These are phyloP conservation scores for Smithornis capensis DNA, from an alignment of 2,113 vertebrate species.

Conservation along the genomic window DNA sequence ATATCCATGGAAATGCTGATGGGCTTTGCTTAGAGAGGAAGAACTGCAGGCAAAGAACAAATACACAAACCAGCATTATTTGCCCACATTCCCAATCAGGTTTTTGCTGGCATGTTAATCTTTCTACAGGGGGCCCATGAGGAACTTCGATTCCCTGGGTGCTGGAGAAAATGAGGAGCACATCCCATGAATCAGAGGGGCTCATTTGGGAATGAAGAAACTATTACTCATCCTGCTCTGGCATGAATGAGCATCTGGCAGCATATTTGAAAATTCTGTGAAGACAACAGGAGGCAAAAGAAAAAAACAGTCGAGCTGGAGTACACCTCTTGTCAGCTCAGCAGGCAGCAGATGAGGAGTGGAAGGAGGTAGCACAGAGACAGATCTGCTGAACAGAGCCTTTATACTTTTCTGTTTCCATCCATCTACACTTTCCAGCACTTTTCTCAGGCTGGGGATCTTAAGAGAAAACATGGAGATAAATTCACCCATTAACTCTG, in stretches of 20 bases:
- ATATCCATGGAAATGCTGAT: constrained; percentile 57
- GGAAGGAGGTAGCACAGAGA: background rate
- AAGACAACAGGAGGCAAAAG: constrained; percentile 62
- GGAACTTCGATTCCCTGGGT: constrained; percentile 22
- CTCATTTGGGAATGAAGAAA: constrained; percentile 49
- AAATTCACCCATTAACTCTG: background rate
- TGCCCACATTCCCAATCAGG: constrained; percentile 6
- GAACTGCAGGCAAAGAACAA: constrained; percentile 52
- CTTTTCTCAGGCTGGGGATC: background rate
- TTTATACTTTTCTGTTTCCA: background rate
- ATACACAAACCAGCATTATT: constrained; percentile 27
- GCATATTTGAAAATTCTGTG: constrained; percentile 28
- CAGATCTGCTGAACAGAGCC: constrained; percentile 32
- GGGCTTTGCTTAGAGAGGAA: constrained; percentile 45
- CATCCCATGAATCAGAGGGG: constrained; percentile 38
- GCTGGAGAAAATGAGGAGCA: constrained; percentile 35
- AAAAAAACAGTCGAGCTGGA: background rate
- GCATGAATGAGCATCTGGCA: constrained; percentile 62
- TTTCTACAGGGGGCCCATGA: constrained; percentile 26
- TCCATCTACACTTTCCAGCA: background rate
- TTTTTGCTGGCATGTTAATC: constrained; percentile 16
- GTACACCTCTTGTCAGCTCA: constrained; percentile 7
- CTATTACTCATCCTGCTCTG: constrained; percentile 61
- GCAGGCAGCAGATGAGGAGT: background rate
- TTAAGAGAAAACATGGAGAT: background rate